Evolutionary conservation across 35 echinoderm and acorn worm species (phyloP).

Genomic region (Eucidaris tribuloides): DNA sequence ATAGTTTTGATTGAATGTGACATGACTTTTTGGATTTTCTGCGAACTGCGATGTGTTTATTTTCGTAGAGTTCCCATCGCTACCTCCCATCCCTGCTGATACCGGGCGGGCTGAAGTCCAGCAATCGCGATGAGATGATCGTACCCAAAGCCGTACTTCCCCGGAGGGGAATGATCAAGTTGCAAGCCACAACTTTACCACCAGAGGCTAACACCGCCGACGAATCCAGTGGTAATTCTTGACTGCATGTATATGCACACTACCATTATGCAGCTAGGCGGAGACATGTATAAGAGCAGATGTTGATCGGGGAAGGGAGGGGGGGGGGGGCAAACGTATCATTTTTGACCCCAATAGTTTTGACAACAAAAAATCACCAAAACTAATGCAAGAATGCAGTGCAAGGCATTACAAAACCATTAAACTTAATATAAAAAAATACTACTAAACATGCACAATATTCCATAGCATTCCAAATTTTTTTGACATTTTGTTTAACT

Average conservation of each 20-base stretch:
- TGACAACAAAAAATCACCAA: not conserved
- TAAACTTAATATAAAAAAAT: no score
- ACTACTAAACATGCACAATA: no score
- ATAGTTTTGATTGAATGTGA: no score
- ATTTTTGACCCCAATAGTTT: not conserved
- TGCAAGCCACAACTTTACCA: not conserved
- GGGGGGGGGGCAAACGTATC: no score
- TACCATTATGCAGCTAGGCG: not conserved
- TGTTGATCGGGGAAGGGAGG: not conserved
- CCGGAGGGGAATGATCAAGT: not conserved
- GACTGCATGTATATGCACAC: not conserved
- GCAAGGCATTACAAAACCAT: no score
- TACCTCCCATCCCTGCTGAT: conserved; percentile 15
- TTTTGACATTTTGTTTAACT: no score
- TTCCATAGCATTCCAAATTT: no score
- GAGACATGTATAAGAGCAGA: not conserved
- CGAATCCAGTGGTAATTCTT: not conserved
- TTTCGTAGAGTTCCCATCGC: not conserved
- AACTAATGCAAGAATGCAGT: not conserved
- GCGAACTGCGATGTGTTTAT: not conserved
- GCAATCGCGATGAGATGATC: not conserved
- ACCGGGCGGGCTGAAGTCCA: not conserved
- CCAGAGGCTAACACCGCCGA: not conserved
- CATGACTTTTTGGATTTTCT: no score
- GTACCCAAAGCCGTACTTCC: conserved; percentile 6